Evolutionary conservation across 2,113 vertebrate species (phyloP), one percentile per base, ranked within the genome.

Genomic region (Notarius lentiginosus): DNA sequence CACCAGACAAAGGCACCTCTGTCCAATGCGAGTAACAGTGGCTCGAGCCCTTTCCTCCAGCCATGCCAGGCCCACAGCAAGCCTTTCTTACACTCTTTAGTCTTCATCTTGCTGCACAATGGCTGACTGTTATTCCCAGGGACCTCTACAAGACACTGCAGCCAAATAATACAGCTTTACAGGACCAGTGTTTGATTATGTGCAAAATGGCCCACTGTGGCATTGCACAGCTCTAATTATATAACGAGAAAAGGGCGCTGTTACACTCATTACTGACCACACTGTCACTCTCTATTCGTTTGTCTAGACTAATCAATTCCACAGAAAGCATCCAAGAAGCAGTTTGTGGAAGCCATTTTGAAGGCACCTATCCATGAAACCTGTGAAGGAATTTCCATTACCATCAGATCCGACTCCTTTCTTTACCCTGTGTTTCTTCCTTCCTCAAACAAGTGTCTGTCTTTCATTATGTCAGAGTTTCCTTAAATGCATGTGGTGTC

Each of bases 1-100:
- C 68, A 41, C 85, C 86, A 87, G 88, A 95, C 94, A 95, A 95
- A 94, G 94, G 90, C 91, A 92, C 89, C 89, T 94, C 94, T 95
- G 94, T 95, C 93, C 90, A 85, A 30, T 88, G 77, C 83, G 82
- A 89, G 93, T 92, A 94, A 93, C 92, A 91, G 86, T 82, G 89
- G 87, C 91, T 84, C 75, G 87, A 89, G 91, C 92, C 89, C 92
- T 92, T 91, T 88, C 82, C 91, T 92, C 93, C 91, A 61, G 27
- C 34, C 68, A 47, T 53, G 83, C 60, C 65, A 80, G 84, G 49
- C 79, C 53, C 60, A 77, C 30, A 80, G 72, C 63, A 51, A 68
- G 84, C 73, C 66, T 58, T 79, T 79, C 63, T 60, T 61, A 41
- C 63, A 27, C 55, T 14, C 82, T 22, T 61, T 24, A 83, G 55